These are phyloP conservation scores for Drosophila histrio DNA, from an alignment of 2,888 invertebrate species.

Conservation along the genomic window DNA sequence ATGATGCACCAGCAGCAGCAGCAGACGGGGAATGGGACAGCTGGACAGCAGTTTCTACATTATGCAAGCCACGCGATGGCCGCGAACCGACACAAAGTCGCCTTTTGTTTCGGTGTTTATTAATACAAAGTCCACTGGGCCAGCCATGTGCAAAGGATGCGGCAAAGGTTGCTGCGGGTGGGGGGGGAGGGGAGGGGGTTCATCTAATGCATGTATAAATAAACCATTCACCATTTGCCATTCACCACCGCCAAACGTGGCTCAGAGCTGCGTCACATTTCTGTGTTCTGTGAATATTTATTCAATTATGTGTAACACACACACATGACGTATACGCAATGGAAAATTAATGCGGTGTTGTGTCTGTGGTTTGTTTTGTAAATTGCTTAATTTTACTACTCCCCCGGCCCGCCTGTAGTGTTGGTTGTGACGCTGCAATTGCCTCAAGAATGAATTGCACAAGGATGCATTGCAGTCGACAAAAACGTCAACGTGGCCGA, in stretches of 20 bases:
- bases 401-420: not conserved
- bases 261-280: conserved; percentile 21
- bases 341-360: not conserved
- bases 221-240: conserved; percentile 1
- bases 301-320: conserved; percentile 12
- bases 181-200: not conserved
- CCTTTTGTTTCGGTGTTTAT: conserved; percentile 32
- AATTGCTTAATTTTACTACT: not conserved
- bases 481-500: conserved; percentile 61
- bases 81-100: conserved; percentile 17
- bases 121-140: conserved; percentile 17
- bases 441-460: conserved; percentile 19
- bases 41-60: conserved; percentile 11
- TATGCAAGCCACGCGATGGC: conserved; percentile 46
- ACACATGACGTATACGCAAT: conserved; percentile 34
- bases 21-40: not conserved
- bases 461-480: conserved; percentile 17
- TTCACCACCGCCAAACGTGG: conserved; percentile 5
- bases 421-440: conserved; percentile 27
- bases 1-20: not conserved
- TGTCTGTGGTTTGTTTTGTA: conserved; percentile 9
- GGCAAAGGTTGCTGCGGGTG: not conserved
- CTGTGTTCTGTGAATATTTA: not conserved
- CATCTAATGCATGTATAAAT: conserved; percentile 27
- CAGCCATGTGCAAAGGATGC: conserved; percentile 5